Percentiles rank a stretch among this genome's conserved stretches.
Evolutionary conservation across 2,113 vertebrate species (phyloP).

Genomic region (Arothron firmamentum): DNA sequence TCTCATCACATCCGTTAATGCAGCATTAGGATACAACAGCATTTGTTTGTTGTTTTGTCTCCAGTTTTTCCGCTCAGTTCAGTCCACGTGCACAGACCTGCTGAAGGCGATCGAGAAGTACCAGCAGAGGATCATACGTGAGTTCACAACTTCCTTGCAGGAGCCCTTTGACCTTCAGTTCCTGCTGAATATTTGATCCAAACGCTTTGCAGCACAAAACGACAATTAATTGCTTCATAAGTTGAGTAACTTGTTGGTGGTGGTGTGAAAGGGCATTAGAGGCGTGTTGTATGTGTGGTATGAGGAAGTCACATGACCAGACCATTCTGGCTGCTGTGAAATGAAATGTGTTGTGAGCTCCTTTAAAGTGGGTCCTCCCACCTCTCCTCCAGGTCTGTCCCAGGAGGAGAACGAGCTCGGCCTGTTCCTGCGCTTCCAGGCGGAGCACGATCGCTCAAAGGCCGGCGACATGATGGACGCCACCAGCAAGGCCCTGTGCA

Average conservation of each 20-base stretch:
- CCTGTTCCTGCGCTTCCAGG: constrained; percentile 81
- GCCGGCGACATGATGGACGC: constrained; percentile 82
- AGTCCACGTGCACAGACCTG: constrained; percentile 78
- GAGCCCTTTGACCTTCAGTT: too few relatives aligned
- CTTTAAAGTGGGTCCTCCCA: background rate
- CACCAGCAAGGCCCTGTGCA: constrained; percentile 80
- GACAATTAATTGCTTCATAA: too few relatives aligned
- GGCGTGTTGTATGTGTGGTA: background rate
- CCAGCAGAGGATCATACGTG: constrained; percentile 79
- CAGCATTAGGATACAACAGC: too few relatives aligned
- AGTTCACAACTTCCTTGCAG: constrained; percentile 29
- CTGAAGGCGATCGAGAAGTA: constrained; percentile 85
- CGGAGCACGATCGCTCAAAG: constrained; percentile 75
- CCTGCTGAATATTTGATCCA: too few relatives aligned
- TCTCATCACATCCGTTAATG: too few relatives aligned
- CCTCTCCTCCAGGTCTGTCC: constrained; percentile 57
- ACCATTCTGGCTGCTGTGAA: background rate
- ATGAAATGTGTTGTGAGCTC: background rate
- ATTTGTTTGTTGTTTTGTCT: constrained; percentile 17
- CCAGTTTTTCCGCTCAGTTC: constrained; percentile 82
- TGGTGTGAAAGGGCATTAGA: background rate
- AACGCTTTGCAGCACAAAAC: too few relatives aligned
- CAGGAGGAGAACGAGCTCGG: constrained; percentile 86
- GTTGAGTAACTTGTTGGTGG: too few relatives aligned
- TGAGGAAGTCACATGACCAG: background rate